Conservation (phyloP, 2,113 vertebrate species). For the Dissostichus mawsoni region DNA sequence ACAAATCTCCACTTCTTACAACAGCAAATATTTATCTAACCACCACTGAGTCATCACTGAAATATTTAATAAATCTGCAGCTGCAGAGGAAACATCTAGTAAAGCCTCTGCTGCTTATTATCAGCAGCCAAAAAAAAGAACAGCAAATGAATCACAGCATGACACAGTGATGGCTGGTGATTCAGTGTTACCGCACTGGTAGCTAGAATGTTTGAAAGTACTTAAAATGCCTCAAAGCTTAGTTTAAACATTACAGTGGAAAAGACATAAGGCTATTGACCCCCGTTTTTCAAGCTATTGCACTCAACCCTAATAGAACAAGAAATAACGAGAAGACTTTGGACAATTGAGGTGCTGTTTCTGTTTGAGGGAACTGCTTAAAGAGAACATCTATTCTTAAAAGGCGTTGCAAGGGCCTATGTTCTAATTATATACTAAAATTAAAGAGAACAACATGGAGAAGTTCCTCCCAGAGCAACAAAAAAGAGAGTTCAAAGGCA, state of each 20-base stretch:
- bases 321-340: neutral
- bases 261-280: constrained; percentile 6
- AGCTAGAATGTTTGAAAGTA: constrained; percentile 5
- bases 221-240: neutral
- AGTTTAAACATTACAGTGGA: neutral
- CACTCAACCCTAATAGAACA: constrained; percentile 1
- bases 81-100: constrained; percentile 17
- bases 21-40: constrained; percentile 22
- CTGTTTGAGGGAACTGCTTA: neutral
- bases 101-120: constrained; percentile 27
- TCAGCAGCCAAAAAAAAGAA: neutral
- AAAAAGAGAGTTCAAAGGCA: constrained; percentile 28
- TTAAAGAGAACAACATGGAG: constrained; percentile 19
- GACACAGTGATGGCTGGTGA: constrained; percentile 16
- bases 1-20: neutral
- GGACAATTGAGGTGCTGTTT: neutral
- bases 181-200: constrained; percentile 5
- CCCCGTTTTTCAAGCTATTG: constrained; percentile 2
- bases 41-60: neutral
- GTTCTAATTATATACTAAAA: constrained; percentile 32
- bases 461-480: neutral
- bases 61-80: constrained; percentile 4
- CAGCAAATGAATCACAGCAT: constrained; percentile 6
- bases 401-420: neutral
- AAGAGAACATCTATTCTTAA: neutral